Evolutionary conservation across 2,888 invertebrate genomes (phyloP).

Genomic region (Tribolium freemani): DNA sequence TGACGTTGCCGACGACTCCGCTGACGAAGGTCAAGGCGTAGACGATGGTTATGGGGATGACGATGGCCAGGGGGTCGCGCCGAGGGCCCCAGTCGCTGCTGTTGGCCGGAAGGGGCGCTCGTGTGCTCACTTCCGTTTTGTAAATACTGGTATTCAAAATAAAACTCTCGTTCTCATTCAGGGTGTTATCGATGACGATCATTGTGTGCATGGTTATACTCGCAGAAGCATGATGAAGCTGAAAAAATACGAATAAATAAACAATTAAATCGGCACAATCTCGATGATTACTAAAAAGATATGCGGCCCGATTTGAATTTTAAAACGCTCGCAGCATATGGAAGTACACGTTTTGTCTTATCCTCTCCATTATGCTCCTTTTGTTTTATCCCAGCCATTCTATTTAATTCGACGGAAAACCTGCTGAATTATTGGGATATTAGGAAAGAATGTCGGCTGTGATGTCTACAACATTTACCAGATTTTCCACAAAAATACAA

Average conservation of each 20-base stretch:
- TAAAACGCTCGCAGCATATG: no score
- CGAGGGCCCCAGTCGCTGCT: slow-evolving; percentile 36
- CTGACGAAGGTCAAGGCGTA: slow-evolving; percentile 83
- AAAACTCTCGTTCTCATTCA: background rate
- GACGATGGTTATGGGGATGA: slow-evolving; percentile 81
- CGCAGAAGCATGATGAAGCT: background rate
- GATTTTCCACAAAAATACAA: background rate
- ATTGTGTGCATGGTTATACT: slow-evolving; percentile 8
- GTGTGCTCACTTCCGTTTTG: background rate
- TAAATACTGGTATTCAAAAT: background rate
- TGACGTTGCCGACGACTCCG: slow-evolving; percentile 85
- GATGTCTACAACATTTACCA: no score
- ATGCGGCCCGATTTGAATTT: no score
- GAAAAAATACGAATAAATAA: background rate
- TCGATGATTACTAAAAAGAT: no score
- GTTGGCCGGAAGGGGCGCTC: background rate
- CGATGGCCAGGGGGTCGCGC: slow-evolving; percentile 65
- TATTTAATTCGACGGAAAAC: no score
- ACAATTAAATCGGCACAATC: no score
- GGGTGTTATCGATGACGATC: slow-evolving; percentile 13
- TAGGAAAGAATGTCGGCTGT: no score
- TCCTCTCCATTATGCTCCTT: no score
- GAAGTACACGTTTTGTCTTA: no score
- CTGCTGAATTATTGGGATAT: no score
- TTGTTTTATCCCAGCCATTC: no score